These are phyloP conservation scores for Sycophila sp. DNA, from an alignment of 1,140 invertebrate genomes.

Conservation along the genomic window DNA sequence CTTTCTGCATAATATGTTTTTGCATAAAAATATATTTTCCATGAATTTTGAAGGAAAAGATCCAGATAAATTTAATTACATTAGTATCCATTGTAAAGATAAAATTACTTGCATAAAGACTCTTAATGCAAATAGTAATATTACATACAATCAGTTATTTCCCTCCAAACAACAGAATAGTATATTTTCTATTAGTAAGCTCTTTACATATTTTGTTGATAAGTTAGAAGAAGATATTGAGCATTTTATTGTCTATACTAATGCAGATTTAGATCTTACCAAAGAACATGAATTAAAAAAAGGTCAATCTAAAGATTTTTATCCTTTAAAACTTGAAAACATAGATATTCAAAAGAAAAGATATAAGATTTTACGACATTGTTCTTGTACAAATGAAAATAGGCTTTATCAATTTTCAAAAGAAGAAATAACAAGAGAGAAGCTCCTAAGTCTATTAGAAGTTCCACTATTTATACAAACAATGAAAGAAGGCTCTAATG, in stretches of 20 bases:
- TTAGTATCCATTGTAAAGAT: constrained; percentile 36
- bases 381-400: constrained; percentile 38
- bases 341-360: constrained; percentile 38
- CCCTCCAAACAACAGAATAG: not conserved
- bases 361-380: constrained; percentile 42
- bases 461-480: not conserved
- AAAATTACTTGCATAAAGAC: constrained; percentile 36
- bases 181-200: too few relatives aligned
- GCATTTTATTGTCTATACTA: too few relatives aligned
- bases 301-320: too few relatives aligned
- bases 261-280: too few relatives aligned
- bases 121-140: constrained; percentile 26
- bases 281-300: too few relatives aligned
- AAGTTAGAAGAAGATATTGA: too few relatives aligned
- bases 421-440: constrained; percentile 28
- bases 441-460: constrained; percentile 1
- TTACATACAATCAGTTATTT: constrained; percentile 40
- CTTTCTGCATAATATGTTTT: constrained; percentile 41
- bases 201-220: too few relatives aligned
- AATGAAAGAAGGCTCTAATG: not conserved
- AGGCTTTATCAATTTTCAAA: constrained; percentile 38
- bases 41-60: constrained; percentile 24
- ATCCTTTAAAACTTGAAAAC: constrained; percentile 35
- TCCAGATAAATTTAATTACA: constrained; percentile 26
- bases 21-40: constrained; percentile 38